Percentiles rank a stretch among this genome's conserved stretches.
Conservation (phyloP, 2,888 invertebrate species). For the Heliconius ismenius region DNA sequence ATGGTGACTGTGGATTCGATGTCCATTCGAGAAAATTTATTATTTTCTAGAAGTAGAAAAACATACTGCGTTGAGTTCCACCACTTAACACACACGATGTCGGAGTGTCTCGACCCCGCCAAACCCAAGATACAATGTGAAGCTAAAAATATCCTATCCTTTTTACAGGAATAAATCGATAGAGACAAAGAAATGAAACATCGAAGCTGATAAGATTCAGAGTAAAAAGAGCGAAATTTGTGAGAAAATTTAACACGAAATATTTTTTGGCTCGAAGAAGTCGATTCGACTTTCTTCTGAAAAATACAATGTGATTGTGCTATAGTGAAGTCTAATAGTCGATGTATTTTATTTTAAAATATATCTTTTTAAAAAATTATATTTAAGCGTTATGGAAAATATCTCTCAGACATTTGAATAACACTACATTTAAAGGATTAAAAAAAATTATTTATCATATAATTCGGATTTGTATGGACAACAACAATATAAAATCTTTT, state of each 20-base stretch:
- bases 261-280: conserved; percentile 17
- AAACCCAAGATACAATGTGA: not conserved
- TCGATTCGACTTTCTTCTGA: conserved; percentile 13
- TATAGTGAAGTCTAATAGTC: conserved; percentile 5
- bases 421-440: too few relatives aligned
- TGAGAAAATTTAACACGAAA: conserved; percentile 10
- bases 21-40: not conserved
- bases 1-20: too few relatives aligned
- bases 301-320: conserved; percentile 14
- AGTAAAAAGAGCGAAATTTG: conserved; percentile 10
- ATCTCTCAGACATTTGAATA: too few relatives aligned
- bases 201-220: not conserved
- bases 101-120: not conserved
- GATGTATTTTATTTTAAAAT: not conserved
- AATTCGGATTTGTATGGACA: not conserved
- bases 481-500: not conserved
- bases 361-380: not conserved
- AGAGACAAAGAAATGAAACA: conserved; percentile 18
- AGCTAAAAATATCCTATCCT: not conserved
- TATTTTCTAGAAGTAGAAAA: not conserved
- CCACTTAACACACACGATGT: not conserved
- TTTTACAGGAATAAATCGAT: not conserved
- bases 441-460: not conserved
- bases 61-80: not conserved
- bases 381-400: not conserved